These are phyloP conservation scores for Campoplex capitator DNA, from an alignment of 2,888 invertebrate genomes.

Conservation along the genomic window DNA sequence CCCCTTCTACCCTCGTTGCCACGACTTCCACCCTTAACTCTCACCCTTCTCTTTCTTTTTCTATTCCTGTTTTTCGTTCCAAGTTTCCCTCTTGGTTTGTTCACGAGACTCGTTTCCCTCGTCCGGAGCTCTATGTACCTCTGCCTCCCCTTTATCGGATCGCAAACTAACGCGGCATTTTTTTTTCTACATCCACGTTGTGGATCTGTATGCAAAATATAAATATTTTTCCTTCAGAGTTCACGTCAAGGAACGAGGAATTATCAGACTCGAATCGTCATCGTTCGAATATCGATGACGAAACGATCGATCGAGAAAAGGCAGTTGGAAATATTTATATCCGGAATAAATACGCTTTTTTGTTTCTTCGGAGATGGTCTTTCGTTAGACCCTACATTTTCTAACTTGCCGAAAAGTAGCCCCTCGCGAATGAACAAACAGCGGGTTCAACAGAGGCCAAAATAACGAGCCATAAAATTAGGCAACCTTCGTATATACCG, in stretches of 20 bases:
- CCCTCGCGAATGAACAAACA: conserved; percentile 40
- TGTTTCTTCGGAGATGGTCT: conserved; percentile 7
- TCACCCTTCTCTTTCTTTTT: conserved; percentile 64
- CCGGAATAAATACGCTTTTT: conserved; percentile 12
- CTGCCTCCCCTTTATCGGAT: conserved; percentile 60
- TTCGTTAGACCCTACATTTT: conserved; percentile 24
- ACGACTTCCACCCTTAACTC: conserved; percentile 57
- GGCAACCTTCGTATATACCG: conserved; percentile 46
- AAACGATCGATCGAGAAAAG: not conserved
- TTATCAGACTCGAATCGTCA: not conserved
- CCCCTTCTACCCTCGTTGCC: conserved; percentile 55
- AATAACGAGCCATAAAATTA: conserved; percentile 72
- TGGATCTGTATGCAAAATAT: not conserved
- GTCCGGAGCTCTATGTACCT: conserved; percentile 41
- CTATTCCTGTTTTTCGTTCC: conserved; percentile 63
- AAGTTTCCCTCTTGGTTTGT: conserved; percentile 60
- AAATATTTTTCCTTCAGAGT: not conserved
- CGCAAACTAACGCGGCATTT: conserved; percentile 70
- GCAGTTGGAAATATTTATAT: not conserved
- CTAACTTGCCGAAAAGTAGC: conserved; percentile 31
- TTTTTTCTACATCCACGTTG: conserved; percentile 2
- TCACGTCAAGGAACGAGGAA: not conserved
- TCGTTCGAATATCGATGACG: too few species aligned
- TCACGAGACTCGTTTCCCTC: conserved; percentile 61
- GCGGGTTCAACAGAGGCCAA: conserved; percentile 39